phyloP scores from a whole-genome alignment of 1,140 invertebrate genomes.

The Euwallacea fornicatus region DNA sequence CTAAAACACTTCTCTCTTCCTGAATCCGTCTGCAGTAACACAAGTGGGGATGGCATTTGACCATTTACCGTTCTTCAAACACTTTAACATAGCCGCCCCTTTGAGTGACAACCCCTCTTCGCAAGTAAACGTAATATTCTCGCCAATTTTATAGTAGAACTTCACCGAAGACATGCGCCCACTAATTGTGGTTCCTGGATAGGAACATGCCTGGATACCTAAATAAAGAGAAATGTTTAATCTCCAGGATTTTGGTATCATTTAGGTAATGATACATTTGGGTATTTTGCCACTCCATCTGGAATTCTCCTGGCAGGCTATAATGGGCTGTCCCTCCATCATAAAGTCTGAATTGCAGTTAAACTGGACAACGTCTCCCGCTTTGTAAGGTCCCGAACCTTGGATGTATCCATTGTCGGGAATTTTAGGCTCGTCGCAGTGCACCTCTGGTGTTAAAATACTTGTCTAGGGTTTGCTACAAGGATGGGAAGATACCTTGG shows the following conservation, averaged over 20 bases:
- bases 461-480: background rate
- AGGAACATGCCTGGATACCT: constrained; percentile 79
- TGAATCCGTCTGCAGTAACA: constrained; percentile 52
- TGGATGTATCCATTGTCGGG: constrained; percentile 77
- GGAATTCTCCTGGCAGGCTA: constrained; percentile 85
- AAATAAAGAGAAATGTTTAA: constrained; percentile 52
- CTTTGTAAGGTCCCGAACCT: constrained; percentile 71
- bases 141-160: constrained; percentile 83
- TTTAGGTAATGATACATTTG: constrained; percentile 66
- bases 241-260: constrained; percentile 59
- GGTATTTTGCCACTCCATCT: constrained; percentile 82
- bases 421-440: constrained; percentile 68
- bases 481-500: constrained; percentile 57
- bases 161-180: constrained; percentile 82
- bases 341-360: constrained; percentile 85
- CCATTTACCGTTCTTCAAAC: constrained; percentile 82
- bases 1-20: constrained; percentile 25
- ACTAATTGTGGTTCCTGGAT: constrained; percentile 81
- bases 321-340: constrained; percentile 81
- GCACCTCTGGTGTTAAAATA: constrained; percentile 63
- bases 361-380: constrained; percentile 82
- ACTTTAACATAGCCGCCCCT: constrained; percentile 74
- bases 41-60: constrained; percentile 78
- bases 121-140: constrained; percentile 83
- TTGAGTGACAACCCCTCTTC: constrained; percentile 72